phyloP scores from a whole-genome alignment of 1,140 invertebrate genomes.

The Epicauta chinensis region DNA sequence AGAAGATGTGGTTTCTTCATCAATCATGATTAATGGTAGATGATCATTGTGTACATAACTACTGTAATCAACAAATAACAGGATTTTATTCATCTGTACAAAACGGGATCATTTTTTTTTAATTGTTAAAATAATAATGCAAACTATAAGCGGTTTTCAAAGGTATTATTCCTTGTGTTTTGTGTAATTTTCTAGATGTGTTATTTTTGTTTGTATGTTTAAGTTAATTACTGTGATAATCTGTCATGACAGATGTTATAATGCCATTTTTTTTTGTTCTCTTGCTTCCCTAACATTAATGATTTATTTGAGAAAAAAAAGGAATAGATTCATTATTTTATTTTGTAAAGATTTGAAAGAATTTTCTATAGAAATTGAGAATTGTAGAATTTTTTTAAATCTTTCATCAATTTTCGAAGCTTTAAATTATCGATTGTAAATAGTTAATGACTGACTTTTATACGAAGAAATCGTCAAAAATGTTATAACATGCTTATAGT shows the following conservation, averaged over 20 bases:
- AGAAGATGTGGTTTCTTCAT: slow-evolving; percentile 21
- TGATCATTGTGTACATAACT: slow-evolving; percentile 26
- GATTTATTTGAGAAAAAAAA: background rate
- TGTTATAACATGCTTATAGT: slow-evolving; percentile 17
- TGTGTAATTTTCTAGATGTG: too few species aligned
- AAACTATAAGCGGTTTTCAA: slow-evolving; percentile 31
- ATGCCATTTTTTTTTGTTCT: slow-evolving; percentile 19
- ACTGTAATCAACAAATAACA: slow-evolving; percentile 2
- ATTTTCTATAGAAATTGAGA: background rate
- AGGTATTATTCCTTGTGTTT: slow-evolving; percentile 17
- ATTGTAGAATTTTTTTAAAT: background rate
- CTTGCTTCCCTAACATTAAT: slow-evolving; percentile 8
- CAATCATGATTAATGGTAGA: slow-evolving; percentile 34
- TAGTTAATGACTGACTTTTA: too few species aligned
- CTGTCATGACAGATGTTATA: slow-evolving; percentile 29
- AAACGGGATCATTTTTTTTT: slow-evolving; percentile 11
- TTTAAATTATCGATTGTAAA: too few species aligned
- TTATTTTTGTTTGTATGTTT: slow-evolving; percentile 20
- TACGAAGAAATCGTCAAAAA: too few species aligned
- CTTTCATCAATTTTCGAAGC: background rate
- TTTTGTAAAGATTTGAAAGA: background rate
- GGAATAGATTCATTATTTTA: background rate
- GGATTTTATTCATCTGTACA: slow-evolving; percentile 3
- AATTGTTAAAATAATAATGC: slow-evolving; percentile 19
- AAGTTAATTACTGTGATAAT: slow-evolving; percentile 34